Conservation (phyloP, 92 coral and sea anemone species). For the Umimayanthus chanpuru region DNA sequence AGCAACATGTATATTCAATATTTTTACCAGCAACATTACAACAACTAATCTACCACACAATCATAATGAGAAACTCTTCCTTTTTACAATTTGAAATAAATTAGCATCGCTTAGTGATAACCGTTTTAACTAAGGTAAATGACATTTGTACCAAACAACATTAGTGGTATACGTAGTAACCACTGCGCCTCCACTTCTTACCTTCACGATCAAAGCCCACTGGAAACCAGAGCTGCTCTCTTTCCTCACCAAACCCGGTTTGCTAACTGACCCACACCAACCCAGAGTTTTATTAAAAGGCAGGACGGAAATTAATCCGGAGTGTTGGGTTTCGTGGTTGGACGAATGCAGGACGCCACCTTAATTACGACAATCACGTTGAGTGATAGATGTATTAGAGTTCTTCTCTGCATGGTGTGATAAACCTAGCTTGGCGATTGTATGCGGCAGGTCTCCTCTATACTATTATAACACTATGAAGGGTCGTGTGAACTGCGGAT, state of each 20-base stretch:
- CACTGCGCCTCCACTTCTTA: background rate
- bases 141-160: background rate
- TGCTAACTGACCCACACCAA: background rate
- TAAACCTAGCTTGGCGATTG: background rate
- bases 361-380: background rate
- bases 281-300: background rate
- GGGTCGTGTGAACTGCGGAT: background rate
- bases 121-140: background rate
- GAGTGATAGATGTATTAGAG: background rate
- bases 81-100: too few relatives aligned
- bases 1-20: too few relatives aligned
- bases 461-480: too few relatives aligned
- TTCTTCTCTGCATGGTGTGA: background rate
- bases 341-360: background rate
- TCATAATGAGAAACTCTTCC: too few relatives aligned
- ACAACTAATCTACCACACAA: too few relatives aligned
- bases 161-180: too few relatives aligned
- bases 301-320: constrained; percentile 2
- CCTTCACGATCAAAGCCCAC: background rate
- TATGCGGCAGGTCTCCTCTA: background rate
- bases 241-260: background rate
- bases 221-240: background rate
- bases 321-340: background rate
- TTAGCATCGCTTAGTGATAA: background rate
- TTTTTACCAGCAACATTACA: too few relatives aligned